Evolutionary conservation across 1,140 invertebrate genomes (phyloP).

Genomic region (Trichomalopsis sarcophagae): DNA sequence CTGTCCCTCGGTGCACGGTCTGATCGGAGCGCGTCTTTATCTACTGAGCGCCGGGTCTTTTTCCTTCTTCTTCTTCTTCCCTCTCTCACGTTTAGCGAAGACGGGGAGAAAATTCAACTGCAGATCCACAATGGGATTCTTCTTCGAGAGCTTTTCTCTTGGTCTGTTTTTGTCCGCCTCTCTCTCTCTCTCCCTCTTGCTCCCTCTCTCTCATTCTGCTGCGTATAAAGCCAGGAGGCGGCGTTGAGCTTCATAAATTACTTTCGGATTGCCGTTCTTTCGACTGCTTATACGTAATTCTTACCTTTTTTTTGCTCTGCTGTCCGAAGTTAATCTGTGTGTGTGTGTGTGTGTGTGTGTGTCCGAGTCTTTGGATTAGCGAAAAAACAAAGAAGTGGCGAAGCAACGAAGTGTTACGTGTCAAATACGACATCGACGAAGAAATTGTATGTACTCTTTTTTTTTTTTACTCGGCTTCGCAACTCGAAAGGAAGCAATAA

Average conservation of each 20-base stretch:
- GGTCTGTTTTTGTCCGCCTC: background rate
- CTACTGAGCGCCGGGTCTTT: conserved; percentile 5
- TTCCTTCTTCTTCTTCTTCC: conserved; percentile 9
- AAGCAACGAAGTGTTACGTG: background rate
- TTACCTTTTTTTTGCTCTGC: background rate
- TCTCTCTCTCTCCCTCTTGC: background rate
- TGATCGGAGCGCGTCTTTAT: conserved; percentile 41
- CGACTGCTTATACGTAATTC: background rate
- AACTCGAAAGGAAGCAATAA: conserved; percentile 67
- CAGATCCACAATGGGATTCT: conserved; percentile 31
- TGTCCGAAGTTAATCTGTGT: background rate
- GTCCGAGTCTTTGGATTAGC: background rate
- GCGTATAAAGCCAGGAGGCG: background rate
- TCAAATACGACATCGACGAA: background rate
- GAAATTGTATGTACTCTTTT: background rate
- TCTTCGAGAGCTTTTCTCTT: background rate
- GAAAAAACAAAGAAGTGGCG: background rate
- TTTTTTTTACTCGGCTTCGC: conserved; percentile 33
- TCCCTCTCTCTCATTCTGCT: background rate
- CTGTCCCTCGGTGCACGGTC: background rate
- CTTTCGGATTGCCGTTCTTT: conserved; percentile 20
- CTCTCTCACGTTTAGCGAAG: conserved; percentile 16
- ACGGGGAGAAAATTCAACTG: conserved; percentile 26
- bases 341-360: background rate
- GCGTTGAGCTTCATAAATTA: conserved; percentile 40